These are phyloP conservation scores for Scyliorhinus canicula DNA, from an alignment of 2,797 vertebrate species.

Conservation along the genomic window DNA sequence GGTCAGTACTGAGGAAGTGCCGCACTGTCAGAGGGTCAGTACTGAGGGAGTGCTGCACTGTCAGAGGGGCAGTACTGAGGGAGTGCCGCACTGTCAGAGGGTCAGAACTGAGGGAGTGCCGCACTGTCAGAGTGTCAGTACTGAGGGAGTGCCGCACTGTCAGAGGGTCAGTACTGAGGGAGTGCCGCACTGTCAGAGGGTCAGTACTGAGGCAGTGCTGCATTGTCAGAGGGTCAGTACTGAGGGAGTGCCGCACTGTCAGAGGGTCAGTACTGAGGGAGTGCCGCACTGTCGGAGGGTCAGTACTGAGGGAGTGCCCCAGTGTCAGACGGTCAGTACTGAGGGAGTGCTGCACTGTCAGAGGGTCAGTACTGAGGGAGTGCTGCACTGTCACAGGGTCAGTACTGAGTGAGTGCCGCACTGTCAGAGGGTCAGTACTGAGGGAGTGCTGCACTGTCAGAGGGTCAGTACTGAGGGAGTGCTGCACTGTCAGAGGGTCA, in stretches of 20 bases:
- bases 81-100: neutral
- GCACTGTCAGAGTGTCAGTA: neutral
- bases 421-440: neutral
- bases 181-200: neutral
- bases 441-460: neutral
- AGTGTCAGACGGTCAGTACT: neutral
- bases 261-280: neutral
- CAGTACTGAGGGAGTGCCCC: neutral
- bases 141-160: neutral
- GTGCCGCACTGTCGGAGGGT: neutral
- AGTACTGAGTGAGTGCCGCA: neutral
- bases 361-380: neutral
- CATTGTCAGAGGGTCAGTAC: neutral
- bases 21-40: neutral
- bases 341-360: neutral
- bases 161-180: neutral
- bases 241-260: neutral
- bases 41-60: neutral
- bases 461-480: neutral
- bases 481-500: neutral
- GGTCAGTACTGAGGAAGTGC: neutral
- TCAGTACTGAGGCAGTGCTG: neutral
- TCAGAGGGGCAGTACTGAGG: neutral
- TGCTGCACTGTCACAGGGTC: neutral
- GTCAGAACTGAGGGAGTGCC: neutral